A percentile compares a stretch with the other conserved stretches of the same genome.
phyloP scores from a whole-genome alignment of 37 sponge, comb jelly and placozoan genomes.

The Amphimedon queenslandica region DNA sequence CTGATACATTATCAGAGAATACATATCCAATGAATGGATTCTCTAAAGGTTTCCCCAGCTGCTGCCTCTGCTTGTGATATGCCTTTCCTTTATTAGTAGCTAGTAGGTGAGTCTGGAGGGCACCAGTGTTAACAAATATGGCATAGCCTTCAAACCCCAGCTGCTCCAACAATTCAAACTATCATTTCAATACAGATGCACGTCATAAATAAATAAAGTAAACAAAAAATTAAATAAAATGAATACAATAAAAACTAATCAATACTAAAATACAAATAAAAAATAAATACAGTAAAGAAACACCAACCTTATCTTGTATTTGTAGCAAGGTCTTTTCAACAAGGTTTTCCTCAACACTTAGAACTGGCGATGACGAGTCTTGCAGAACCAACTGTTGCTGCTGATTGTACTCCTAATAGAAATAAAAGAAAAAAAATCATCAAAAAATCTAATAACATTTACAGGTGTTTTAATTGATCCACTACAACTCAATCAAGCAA shows the following conservation, averaged over 20 bases:
- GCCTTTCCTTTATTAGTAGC: constrained; percentile 71
- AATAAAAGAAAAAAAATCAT: background rate
- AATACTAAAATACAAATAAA: no score
- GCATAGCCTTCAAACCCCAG: constrained; percentile 85
- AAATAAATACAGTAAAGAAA: background rate
- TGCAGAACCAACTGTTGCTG: no score
- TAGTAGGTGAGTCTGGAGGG: constrained; percentile 71
- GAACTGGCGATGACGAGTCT: no score
- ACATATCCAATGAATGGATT: constrained; percentile 85
- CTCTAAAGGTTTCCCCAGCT: constrained; percentile 72
- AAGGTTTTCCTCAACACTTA: constrained; percentile 30
- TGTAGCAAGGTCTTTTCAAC: constrained; percentile 51
- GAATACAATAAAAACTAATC: no score
- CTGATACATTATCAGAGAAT: constrained; percentile 72
- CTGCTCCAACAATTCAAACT: constrained; percentile 84
- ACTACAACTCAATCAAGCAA: no score
- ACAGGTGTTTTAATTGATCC: no score
- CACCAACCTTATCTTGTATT: constrained; percentile 65
- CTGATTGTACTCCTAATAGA: background rate
- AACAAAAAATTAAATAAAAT: no score
- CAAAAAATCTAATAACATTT: background rate
- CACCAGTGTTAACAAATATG: constrained; percentile 70
- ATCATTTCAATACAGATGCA: no score
- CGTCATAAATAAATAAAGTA: no score
- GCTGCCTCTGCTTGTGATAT: constrained; percentile 69